Percentiles rank a stretch among this genome's conserved stretches.
Evolutionary conservation across 1,140 invertebrate genomes (phyloP).

Genomic region (Linepithema humile): DNA sequence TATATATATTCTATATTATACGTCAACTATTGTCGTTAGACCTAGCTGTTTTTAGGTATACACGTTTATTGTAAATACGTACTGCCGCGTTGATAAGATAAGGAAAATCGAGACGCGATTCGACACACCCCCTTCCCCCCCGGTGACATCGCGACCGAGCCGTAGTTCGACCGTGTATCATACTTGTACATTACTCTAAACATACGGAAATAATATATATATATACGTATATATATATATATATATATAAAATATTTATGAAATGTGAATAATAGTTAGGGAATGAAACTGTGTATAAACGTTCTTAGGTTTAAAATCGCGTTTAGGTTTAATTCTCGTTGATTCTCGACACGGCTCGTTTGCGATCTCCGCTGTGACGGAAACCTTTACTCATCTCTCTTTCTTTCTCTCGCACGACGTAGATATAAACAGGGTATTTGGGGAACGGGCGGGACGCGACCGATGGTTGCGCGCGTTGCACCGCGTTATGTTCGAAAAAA

Average conservation of each 20-base stretch:
- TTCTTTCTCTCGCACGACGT: constrained; percentile 57
- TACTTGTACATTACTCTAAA: constrained; percentile 64
- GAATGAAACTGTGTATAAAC: constrained; percentile 67
- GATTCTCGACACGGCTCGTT: constrained; percentile 63
- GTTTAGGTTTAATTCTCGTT: constrained; percentile 70
- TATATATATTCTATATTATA: constrained; percentile 68
- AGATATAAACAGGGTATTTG: constrained; percentile 78
- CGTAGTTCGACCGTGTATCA: constrained; percentile 56
- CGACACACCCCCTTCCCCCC: no score
- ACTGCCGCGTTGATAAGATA: constrained; percentile 45
- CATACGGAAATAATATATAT: constrained; percentile 62
- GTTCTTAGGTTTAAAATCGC: constrained; percentile 62
- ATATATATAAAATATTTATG: constrained; percentile 63
- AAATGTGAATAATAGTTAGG: constrained; percentile 75
- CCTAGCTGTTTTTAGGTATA: constrained; percentile 59
- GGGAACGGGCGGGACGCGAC: background rate
- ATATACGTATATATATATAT: constrained; percentile 62
- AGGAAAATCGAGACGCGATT: constrained; percentile 33
- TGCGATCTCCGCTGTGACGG: constrained; percentile 19
- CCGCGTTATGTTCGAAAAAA: constrained; percentile 73
- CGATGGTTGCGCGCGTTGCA: constrained; percentile 30
- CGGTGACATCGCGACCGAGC: constrained; percentile 16
- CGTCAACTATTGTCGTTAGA: constrained; percentile 62
- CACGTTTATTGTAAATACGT: constrained; percentile 58
- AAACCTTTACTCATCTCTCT: constrained; percentile 35